These are phyloP conservation scores for Rynchops niger DNA, from an alignment of 2,113 vertebrate species.

Conservation along the genomic window DNA sequence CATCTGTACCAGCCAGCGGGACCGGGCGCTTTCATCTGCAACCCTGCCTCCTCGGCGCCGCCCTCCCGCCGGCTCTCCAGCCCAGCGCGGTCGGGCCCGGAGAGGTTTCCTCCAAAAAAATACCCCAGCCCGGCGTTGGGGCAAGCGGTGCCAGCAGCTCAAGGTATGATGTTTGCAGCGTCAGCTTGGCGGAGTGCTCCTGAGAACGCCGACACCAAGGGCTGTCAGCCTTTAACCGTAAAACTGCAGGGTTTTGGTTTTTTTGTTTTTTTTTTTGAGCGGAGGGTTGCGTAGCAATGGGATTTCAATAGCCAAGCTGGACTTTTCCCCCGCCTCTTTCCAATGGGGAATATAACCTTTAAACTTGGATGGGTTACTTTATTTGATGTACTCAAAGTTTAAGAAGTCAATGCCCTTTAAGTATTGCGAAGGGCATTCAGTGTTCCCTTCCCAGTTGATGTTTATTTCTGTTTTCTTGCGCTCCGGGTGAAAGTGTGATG, in stretches of 20 bases:
- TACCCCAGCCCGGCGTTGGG: background rate
- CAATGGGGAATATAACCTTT: background rate
- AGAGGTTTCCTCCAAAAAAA: background rate
- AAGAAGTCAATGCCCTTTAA: background rate
- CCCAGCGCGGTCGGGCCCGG: background rate
- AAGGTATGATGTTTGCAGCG: background rate
- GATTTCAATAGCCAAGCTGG: background rate
- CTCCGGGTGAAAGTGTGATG: accelerated
- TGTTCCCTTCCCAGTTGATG: background rate
- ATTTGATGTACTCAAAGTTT: background rate
- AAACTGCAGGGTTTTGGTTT: background rate
- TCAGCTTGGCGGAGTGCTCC: background rate
- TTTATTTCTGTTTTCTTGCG: accelerated
- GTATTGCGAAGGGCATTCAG: background rate
- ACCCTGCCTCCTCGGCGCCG: background rate
- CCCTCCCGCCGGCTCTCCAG: background rate
- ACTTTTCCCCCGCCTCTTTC: background rate
- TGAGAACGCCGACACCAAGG: accelerated
- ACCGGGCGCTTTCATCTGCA: background rate
- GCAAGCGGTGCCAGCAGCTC: background rate
- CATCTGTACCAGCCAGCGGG: background rate
- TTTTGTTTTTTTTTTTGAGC: no score
- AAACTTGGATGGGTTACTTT: background rate
- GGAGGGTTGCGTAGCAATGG: accelerated
- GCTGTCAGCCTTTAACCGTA: background rate